Evolutionary conservation across 2,797 vertebrate species (phyloP).

Genomic region (Oryzias sinensis): DNA sequence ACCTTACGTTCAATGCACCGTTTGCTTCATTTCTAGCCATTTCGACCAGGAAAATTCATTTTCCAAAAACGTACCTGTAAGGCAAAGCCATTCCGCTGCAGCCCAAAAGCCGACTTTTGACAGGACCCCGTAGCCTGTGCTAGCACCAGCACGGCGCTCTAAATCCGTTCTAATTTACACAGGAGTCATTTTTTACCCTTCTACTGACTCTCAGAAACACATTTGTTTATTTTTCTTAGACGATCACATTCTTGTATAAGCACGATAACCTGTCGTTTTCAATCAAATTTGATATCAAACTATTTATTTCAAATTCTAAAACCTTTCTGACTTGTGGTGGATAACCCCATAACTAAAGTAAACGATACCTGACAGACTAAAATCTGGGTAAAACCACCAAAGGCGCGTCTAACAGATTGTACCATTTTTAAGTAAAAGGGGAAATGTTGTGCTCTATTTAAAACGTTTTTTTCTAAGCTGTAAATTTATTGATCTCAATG

Average conservation of each 20-base stretch:
- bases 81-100: background rate
- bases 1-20: no score
- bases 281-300: no score
- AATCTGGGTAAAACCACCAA: rapidly evolving
- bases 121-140: conserved; percentile 13
- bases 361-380: background rate
- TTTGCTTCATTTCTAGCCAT: rapidly evolving
- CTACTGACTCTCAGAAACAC: rapidly evolving
- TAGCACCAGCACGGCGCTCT: conserved; percentile 33
- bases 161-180: background rate
- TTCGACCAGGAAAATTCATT: background rate
- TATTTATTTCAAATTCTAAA: no score
- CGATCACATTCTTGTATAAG: no score
- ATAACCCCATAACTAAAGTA: background rate
- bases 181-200: rapidly evolving
- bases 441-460: background rate
- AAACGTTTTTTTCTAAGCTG: no score
- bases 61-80: conserved; percentile 10
- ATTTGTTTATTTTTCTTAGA: no score
- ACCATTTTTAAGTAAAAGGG: conserved; percentile 30
- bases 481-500: no score
- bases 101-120: conserved; percentile 1
- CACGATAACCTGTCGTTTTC: no score
- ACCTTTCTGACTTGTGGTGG: background rate
- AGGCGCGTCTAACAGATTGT: background rate